phyloP scores from a whole-genome alignment of 2,797 vertebrate genomes.

The Pogonophryne albipinna region DNA sequence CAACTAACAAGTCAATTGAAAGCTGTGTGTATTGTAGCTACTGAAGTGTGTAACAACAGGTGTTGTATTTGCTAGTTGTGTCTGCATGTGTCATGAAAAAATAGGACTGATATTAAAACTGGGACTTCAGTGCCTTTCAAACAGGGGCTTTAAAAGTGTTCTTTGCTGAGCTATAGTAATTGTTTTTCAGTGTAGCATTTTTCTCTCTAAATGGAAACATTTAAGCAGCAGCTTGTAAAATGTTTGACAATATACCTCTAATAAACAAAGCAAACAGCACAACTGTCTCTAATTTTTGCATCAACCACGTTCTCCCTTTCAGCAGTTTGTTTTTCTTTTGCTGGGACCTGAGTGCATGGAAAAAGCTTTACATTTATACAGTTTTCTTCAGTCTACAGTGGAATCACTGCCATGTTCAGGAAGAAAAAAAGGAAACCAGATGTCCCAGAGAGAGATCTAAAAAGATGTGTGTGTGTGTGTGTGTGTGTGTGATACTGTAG shows the following conservation, averaged over 20 bases:
- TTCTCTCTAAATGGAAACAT: constrained; percentile 77
- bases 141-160: constrained; percentile 72
- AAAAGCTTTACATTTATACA: not conserved
- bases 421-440: constrained; percentile 27
- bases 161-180: constrained; percentile 73
- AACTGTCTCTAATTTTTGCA: constrained; percentile 53
- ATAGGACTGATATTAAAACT: constrained; percentile 57
- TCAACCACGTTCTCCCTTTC: constrained; percentile 3
- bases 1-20: constrained; percentile 74
- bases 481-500: constrained; percentile 32
- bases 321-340: not conserved
- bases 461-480: constrained; percentile 29
- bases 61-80: constrained; percentile 73
- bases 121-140: constrained; percentile 78
- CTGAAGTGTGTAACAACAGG: constrained; percentile 79
- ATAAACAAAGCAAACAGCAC: constrained; percentile 83
- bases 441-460: constrained; percentile 21
- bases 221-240: constrained; percentile 83
- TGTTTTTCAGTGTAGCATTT: constrained; percentile 80
- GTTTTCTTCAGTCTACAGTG: constrained; percentile 5
- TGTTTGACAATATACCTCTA: constrained; percentile 86
- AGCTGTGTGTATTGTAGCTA: constrained; percentile 76
- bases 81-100: constrained; percentile 75
- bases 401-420: constrained; percentile 17
- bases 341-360: not conserved